These are phyloP conservation scores for Drosophila pseudoananassae DNA, from an alignment of 1,140 invertebrate genomes.

Conservation along the genomic window DNA sequence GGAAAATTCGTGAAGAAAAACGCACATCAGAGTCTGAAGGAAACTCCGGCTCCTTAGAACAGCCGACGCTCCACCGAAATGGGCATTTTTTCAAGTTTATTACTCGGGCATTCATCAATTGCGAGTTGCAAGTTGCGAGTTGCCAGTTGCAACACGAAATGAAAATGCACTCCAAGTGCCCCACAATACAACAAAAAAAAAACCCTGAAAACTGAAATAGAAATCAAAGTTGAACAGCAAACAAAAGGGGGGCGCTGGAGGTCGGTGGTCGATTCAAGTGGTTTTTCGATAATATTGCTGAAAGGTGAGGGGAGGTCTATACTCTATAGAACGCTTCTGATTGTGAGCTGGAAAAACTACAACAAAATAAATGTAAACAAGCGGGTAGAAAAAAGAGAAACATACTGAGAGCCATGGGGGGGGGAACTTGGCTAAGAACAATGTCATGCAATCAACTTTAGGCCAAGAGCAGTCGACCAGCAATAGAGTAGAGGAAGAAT, in stretches of 20 bases:
- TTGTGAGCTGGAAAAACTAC: slow-evolving; percentile 43
- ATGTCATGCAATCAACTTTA: slow-evolving; percentile 77
- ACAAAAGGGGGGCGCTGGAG: slow-evolving; percentile 12
- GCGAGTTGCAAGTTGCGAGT: no score
- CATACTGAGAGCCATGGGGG: neutral
- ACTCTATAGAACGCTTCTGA: slow-evolving; percentile 25
- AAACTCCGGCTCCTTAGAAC: slow-evolving; percentile 24
- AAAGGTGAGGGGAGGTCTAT: slow-evolving; percentile 27
- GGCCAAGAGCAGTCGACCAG: slow-evolving; percentile 64
- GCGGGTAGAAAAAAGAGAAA: slow-evolving; percentile 8
- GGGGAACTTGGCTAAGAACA: slow-evolving; percentile 59
- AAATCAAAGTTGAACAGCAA: slow-evolving; percentile 56
- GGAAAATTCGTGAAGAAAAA: slow-evolving; percentile 47
- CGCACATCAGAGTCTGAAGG: neutral
- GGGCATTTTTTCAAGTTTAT: slow-evolving; percentile 74
- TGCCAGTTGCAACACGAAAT: slow-evolving; percentile 43
- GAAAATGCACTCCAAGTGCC: slow-evolving; percentile 64
- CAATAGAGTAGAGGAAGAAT: slow-evolving; percentile 40
- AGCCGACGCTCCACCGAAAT: slow-evolving; percentile 33
- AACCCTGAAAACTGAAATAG: slow-evolving; percentile 20
- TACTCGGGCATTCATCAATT: slow-evolving; percentile 65
- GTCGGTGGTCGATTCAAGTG: slow-evolving; percentile 26
- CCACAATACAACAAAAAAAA: slow-evolving; percentile 14
- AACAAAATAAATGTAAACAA: slow-evolving; percentile 74
- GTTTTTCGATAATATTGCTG: slow-evolving; percentile 62